Evolutionary conservation across 2,113 vertebrate species (phyloP), one percentile per base, ranked within the genome.

Genomic region (Microcebus jonahi): DNA sequence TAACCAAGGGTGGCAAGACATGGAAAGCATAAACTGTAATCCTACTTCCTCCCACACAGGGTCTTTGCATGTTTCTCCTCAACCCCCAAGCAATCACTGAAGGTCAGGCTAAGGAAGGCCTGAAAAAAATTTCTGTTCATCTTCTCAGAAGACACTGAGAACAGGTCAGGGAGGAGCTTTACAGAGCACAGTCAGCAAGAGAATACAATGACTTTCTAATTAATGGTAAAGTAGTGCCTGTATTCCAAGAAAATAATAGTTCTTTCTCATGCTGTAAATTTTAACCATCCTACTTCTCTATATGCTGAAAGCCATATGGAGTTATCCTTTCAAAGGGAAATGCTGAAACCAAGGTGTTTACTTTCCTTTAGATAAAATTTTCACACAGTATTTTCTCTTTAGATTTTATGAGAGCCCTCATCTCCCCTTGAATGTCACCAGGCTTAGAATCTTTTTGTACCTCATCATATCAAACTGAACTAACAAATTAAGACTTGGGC

Each of bases 271-370:
- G 68, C 68, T 83, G 2, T 80, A 70, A 68, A 76, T 80, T 65
- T 55, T 55, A 86, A 75, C 15, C 84, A 48, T 45, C 29, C n/a
- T n/a, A 27, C 39, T 96, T 91, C 21, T 67, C 59, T 93, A 57
- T 0, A 25, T 68, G n/a, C 36, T 76, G 57, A 93, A 21, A 91
- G 59, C 25, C 45, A 81, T 27, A 85, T 17, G 63, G 55, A 42
- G 81, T 65, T 65, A 57, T 81, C 50, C 53, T 48, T 81, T 86
- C 55, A 71, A 96, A 93, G 25, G 45, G 29, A 95, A 90, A 61
- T 42, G 67, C 1, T 75, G 25, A 79, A 90, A 55, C 76, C 3
- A 23, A 68, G 15, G 29, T 68, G 23, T 25, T 83, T 59, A 23
- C 21, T 83, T 21, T 65, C 65, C 36, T 96, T 80, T 29, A 70